phyloP scores from a whole-genome alignment of 1,140 invertebrate genomes.

The Phthorimaea operculella region DNA sequence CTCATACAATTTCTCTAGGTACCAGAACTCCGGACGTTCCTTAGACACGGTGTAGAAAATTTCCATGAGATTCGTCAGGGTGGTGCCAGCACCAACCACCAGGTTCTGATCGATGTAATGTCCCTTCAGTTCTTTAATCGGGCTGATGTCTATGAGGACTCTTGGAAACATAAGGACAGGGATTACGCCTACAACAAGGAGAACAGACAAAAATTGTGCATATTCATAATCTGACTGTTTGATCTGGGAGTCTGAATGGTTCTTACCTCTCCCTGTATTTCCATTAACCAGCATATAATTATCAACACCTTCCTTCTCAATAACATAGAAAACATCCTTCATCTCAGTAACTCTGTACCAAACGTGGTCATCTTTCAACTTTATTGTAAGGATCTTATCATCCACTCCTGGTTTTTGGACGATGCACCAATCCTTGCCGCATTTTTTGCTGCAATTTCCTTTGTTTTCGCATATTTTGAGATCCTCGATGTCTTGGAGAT shows the following conservation, averaged over 20 bases:
- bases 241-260: no score
- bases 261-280: constrained; percentile 64
- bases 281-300: constrained; percentile 69
- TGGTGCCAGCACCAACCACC: constrained; percentile 72
- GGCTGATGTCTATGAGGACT: constrained; percentile 75
- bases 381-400: constrained; percentile 27
- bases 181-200: constrained; percentile 27
- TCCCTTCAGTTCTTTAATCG: constrained; percentile 70
- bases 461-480: constrained; percentile 26
- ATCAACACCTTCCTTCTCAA: constrained; percentile 31
- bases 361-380: constrained; percentile 36
- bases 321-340: constrained; percentile 41
- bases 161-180: constrained; percentile 42
- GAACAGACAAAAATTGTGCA: background rate
- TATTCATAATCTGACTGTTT: background rate
- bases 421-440: constrained; percentile 43
- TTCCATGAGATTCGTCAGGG: constrained; percentile 72
- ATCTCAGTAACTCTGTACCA: constrained; percentile 48
- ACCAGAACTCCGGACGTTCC: constrained; percentile 62
- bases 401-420: constrained; percentile 28
- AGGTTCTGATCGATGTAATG: constrained; percentile 71
- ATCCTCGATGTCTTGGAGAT: constrained; percentile 44
- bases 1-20: constrained; percentile 68
- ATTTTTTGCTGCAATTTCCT: constrained; percentile 19
- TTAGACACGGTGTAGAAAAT: constrained; percentile 57